A percentile compares a stretch with the other conserved stretches of the same genome.
These are phyloP conservation scores for Thaumetopoea pityocampa DNA, from an alignment of 1,140 invertebrate species.

Conservation along the genomic window DNA sequence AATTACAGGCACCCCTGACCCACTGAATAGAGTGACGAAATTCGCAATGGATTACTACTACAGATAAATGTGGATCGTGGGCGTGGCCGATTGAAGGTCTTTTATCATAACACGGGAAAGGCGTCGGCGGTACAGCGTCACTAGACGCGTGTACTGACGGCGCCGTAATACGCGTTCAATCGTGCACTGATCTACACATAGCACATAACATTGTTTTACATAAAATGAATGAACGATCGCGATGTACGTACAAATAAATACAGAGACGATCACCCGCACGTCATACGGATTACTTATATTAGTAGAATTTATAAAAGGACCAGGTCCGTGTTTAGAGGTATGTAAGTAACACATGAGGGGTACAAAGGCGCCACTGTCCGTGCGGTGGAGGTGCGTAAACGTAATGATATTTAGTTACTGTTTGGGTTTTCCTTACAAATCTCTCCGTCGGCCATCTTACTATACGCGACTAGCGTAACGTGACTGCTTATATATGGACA, in stretches of 20 bases:
- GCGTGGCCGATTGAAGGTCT: constrained; percentile 27
- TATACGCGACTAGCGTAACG: too few species aligned
- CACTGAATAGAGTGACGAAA: constrained; percentile 38
- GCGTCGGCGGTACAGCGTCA: constrained; percentile 15
- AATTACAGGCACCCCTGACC: constrained; percentile 48
- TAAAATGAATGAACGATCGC: constrained; percentile 9
- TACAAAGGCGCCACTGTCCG: neutral
- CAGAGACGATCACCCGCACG: too few species aligned
- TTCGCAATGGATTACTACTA: constrained; percentile 30
- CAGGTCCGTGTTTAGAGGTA: too few species aligned
- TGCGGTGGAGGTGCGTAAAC: too few species aligned
- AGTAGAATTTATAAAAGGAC: too few species aligned
- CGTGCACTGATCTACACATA: constrained; percentile 17
- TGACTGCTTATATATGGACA: too few species aligned
- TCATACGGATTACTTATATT: too few species aligned
- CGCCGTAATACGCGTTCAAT: constrained; percentile 11
- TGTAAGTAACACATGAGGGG: too few species aligned
- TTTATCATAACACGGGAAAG: constrained; percentile 37
- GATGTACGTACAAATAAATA: too few species aligned
- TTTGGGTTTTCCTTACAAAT: too few species aligned
- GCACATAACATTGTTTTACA: constrained; percentile 19
- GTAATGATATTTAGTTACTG: too few species aligned
- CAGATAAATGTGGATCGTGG: constrained; percentile 39
- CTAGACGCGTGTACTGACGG: constrained; percentile 8
- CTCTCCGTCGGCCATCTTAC: too few species aligned